Evolutionary conservation across 2,113 vertebrate genomes (phyloP).

Genomic region (Symphodus melops): DNA sequence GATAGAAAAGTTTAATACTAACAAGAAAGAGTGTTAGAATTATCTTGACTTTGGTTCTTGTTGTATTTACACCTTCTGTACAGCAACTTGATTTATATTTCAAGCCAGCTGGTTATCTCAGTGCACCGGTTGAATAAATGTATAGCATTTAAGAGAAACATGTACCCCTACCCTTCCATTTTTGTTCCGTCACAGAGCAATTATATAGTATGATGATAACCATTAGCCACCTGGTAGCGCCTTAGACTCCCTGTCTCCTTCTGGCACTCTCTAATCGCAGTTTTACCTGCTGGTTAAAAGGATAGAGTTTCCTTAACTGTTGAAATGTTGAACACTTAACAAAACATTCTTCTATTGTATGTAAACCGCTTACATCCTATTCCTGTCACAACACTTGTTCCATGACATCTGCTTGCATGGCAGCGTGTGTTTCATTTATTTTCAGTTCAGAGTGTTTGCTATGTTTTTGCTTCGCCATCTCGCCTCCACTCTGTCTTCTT

Average conservation of each 20-base stretch:
- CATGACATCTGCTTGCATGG: too few relatives aligned
- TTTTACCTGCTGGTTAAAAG: slow-evolving; percentile 54
- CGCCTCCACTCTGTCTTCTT: too few relatives aligned
- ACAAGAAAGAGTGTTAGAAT: neutral
- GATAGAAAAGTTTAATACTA: neutral
- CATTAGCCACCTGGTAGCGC: slow-evolving; percentile 66
- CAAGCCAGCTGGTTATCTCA: slow-evolving; percentile 6
- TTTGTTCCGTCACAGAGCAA: slow-evolving; percentile 49
- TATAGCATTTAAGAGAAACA: slow-evolving; percentile 51
- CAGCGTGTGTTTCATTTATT: too few relatives aligned
- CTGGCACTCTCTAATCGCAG: slow-evolving; percentile 55
- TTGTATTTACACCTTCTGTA: neutral
- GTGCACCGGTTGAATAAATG: slow-evolving; percentile 23
- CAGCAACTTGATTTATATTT: slow-evolving; percentile 39
- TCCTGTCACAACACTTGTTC: too few relatives aligned
- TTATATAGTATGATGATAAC: slow-evolving; percentile 64
- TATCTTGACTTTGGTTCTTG: neutral
- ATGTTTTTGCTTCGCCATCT: too few relatives aligned
- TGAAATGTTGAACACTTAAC: slow-evolving; percentile 48
- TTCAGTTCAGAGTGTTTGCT: too few relatives aligned
- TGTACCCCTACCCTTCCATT: slow-evolving; percentile 57
- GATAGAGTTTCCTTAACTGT: slow-evolving; percentile 40
- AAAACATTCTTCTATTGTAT: neutral
- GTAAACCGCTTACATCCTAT: too few relatives aligned
- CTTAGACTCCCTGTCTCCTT: slow-evolving; percentile 60